These are phyloP conservation scores for Mustela erminea DNA, from an alignment of 2,797 vertebrate species.

Conservation along the genomic window DNA sequence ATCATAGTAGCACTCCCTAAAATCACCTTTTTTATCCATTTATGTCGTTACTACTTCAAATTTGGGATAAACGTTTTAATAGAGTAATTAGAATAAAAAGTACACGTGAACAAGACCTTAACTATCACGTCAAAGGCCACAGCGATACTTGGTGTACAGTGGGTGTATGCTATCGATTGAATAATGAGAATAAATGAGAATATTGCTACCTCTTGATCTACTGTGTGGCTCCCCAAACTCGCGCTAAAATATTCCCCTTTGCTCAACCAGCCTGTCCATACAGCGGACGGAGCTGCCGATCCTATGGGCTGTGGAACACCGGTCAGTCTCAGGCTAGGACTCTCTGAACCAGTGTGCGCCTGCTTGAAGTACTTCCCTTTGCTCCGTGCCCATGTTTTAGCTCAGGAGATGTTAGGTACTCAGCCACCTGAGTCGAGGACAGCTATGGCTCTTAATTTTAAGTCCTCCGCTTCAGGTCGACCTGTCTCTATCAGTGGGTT, in stretches of 20 bases:
- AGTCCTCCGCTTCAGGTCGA: not conserved
- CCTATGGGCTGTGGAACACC: not conserved
- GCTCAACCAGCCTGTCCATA: not conserved
- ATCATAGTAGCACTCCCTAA: not conserved
- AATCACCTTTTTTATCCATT: not conserved
- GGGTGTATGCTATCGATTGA: not conserved
- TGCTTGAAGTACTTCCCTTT: not conserved
- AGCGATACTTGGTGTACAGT: not conserved
- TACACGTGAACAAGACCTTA: not conserved
- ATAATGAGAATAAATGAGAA: not conserved
- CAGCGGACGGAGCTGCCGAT: not conserved
- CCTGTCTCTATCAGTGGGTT: not conserved
- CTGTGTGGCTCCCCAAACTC: not conserved
- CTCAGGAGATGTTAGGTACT: not conserved
- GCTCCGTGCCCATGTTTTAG: not conserved
- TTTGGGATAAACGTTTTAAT: not conserved
- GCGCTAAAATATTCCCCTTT: not conserved
- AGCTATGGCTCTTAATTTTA: not conserved
- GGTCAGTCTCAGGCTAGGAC: not conserved
- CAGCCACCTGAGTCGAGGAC: not conserved
- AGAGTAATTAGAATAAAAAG: constrained; percentile 18
- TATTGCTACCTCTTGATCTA: not conserved
- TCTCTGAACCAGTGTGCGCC: not conserved
- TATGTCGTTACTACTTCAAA: constrained; percentile 22
- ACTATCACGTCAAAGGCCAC: not conserved